These are phyloP conservation scores for Panagrolaimus sp. DNA, from an alignment of 1,140 invertebrate species.

Conservation along the genomic window DNA sequence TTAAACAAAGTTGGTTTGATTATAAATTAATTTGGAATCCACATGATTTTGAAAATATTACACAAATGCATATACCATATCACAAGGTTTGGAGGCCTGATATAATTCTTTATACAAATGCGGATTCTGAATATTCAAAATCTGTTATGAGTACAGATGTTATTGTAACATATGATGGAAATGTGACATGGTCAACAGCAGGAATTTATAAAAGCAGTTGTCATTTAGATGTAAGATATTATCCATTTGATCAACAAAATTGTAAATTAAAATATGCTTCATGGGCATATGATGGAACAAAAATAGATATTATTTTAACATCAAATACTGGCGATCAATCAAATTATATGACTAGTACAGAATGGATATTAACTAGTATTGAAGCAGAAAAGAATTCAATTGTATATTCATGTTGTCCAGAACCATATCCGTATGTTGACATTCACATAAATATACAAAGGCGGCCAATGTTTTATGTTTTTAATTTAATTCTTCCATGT, in stretches of 20 bases:
- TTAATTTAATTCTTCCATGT: constrained; percentile 81
- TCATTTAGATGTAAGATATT: constrained; percentile 61
- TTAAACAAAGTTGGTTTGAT: constrained; percentile 83
- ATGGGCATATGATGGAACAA: constrained; percentile 90
- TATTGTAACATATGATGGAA: constrained; percentile 60
- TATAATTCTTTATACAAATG: constrained; percentile 58
- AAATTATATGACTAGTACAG: constrained; percentile 61
- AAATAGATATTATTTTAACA: constrained; percentile 65
- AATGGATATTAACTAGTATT: constrained; percentile 62
- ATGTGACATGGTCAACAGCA: constrained; percentile 62
- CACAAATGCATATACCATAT: constrained; percentile 78
- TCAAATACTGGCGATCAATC: constrained; percentile 57
- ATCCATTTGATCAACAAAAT: constrained; percentile 61
- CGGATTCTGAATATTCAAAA: constrained; percentile 50
- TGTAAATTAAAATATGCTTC: constrained; percentile 72
- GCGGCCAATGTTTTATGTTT: constrained; percentile 81
- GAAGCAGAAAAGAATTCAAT: constrained; percentile 62
- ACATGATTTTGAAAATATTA: constrained; percentile 82
- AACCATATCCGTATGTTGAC: constrained; percentile 67
- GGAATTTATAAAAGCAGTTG: constrained; percentile 63
- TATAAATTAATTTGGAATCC: constrained; percentile 88
- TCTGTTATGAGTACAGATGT: constrained; percentile 60
- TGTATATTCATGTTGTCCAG: constrained; percentile 68
- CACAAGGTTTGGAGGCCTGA: constrained; percentile 51
- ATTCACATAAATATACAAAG: constrained; percentile 67